phyloP scores from a whole-genome alignment of 2,888 invertebrate genomes.

The Epinotia bilunana region DNA sequence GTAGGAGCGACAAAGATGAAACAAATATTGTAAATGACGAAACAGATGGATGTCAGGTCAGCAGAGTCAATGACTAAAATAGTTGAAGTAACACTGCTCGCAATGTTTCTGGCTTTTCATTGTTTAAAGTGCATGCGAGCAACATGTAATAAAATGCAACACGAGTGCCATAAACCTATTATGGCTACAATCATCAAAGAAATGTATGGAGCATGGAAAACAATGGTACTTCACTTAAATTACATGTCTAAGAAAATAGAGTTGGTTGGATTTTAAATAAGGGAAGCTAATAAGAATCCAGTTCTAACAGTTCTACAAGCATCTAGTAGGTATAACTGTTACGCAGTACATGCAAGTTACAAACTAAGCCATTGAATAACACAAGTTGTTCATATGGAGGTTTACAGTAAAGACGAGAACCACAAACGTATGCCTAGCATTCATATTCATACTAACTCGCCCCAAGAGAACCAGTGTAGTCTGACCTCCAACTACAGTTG shows the following conservation, averaged over 20 bases:
- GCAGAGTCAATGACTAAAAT: too few relatives aligned
- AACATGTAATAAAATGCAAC: not conserved
- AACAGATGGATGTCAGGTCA: too few relatives aligned
- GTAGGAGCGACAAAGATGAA: not conserved
- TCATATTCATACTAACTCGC: not conserved
- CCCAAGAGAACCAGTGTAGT: too few relatives aligned
- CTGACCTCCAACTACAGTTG: too few relatives aligned
- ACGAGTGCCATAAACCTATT: not conserved
- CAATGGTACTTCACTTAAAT: too few relatives aligned
- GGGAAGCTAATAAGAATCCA: not conserved
- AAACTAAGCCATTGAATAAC: constrained; percentile 17
- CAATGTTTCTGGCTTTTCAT: too few relatives aligned
- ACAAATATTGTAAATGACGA: too few relatives aligned
- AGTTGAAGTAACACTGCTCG: too few relatives aligned
- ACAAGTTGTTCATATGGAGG: not conserved
- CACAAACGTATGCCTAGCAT: not conserved
- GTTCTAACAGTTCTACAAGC: not conserved
- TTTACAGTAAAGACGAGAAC: not conserved
- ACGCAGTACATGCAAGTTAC: not conserved
- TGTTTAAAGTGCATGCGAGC: not conserved
- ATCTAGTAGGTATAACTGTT: not conserved
- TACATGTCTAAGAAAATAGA: not conserved
- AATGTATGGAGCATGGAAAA: not conserved
- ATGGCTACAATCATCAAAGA: not conserved
- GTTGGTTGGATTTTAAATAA: not conserved